Evolutionary conservation across 2,113 vertebrate species (phyloP), one percentile per base, ranked within the genome.

Genomic region (Lepus timidus): DNA sequence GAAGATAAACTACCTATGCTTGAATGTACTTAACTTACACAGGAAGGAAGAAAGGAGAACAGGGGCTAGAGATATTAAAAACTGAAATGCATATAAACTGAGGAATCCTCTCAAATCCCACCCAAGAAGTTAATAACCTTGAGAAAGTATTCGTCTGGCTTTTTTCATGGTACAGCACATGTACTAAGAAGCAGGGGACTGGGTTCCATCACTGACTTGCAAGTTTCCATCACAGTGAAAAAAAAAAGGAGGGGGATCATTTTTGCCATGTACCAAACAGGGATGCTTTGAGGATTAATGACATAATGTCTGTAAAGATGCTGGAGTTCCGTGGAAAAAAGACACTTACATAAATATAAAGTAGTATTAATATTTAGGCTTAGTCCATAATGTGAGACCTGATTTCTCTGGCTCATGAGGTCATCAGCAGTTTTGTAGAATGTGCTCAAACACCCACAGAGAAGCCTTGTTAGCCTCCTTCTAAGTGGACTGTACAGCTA

Each of bases 251-350:
- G 51, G 4, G 81, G 82, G 85, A 78, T 90, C 86, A 94, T 91
- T 94, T 97, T 96, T 94, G 95, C 96, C 95, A 78, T 91, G 71
- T 36, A 88, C 92, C 79, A 84, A 96, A 96, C 93, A 97, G 97
- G 92, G 33, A 95, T 96, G 97, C 95, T 97, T 97, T 97, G 96
- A 97, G 96, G 86, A 97, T 97, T 96, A 95, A 97, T 97, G 97
- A 97, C 96, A 96, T 97, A 96, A 97, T 94, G 97, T 97, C 97
- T 97, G 97, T 95, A 95, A 96, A 94, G 94, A 97, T 93, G 95
- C 29, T 96, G 96, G 96, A 96, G 96, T 62, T 95, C 96, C 92
- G 64, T 88, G 97, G 96, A 95, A 96, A 96, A 97, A 96, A 96
- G 86, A 96, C 96, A 95, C 96, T 44, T 87, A 96, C 91, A 97